A percentile compares a stretch with the other conserved stretches of the same genome.
These are phyloP conservation scores for Drosophila suboccidentalis DNA, from an alignment of 2,888 invertebrate species.

Conservation along the genomic window DNA sequence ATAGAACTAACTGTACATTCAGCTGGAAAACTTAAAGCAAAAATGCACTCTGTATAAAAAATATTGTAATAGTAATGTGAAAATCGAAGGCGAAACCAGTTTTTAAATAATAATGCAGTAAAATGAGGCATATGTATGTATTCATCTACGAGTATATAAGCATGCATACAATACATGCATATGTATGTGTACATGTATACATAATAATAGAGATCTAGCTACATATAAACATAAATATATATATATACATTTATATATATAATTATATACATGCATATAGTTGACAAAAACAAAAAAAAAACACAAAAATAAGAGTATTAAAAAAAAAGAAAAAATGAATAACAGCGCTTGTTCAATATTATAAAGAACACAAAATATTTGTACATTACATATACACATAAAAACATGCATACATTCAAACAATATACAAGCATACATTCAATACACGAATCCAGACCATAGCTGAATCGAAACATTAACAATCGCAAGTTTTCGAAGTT, in stretches of 20 bases:
- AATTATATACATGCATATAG: constrained; percentile 53
- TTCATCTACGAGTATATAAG: constrained; percentile 34
- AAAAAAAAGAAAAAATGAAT: constrained; percentile 15
- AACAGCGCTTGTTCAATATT: constrained; percentile 48
- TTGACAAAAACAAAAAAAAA: constrained; percentile 73
- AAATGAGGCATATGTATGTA: constrained; percentile 30
- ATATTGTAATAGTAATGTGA: constrained; percentile 6
- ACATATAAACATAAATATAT: constrained; percentile 26
- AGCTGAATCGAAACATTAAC: constrained; percentile 23
- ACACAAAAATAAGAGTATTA: constrained; percentile 15
- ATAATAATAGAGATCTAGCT: constrained; percentile 5
- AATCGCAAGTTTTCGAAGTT: constrained; percentile 27
- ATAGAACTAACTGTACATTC: constrained; percentile 15
- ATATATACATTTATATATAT: constrained; percentile 28
- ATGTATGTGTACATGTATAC: constrained; percentile 11
- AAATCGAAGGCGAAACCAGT: constrained; percentile 24
- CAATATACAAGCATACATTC: constrained; percentile 9
- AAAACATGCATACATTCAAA: constrained; percentile 19
- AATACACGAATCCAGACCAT: constrained; percentile 7
- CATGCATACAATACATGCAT: constrained; percentile 27
- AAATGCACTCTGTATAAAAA: constrained; percentile 48
- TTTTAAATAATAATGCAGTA: constrained; percentile 48
- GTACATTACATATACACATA: constrained; percentile 45
- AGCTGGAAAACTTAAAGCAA: constrained; percentile 18
- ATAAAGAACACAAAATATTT: constrained; percentile 41